These are phyloP conservation scores for Harpalus rufipes DNA, from an alignment of 2,888 invertebrate genomes.

Conservation along the genomic window DNA sequence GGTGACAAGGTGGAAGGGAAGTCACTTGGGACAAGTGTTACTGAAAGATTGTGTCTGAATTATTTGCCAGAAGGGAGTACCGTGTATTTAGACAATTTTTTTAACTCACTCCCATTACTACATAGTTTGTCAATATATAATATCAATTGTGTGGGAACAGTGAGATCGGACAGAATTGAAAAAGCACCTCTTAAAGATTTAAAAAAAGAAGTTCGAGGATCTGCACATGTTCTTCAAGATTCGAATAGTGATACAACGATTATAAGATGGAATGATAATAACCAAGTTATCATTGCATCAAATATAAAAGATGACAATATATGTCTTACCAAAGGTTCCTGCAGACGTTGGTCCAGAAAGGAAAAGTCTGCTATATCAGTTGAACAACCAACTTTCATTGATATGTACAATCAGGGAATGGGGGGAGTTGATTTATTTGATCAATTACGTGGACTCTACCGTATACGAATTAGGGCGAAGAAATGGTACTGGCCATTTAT, in stretches of 20 bases:
- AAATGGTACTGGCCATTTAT: too few species aligned
- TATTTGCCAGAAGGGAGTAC: conserved; percentile 62
- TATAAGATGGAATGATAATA: conserved; percentile 68
- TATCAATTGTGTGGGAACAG: conserved; percentile 22
- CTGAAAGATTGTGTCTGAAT: conserved; percentile 65
- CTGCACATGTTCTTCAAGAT: conserved; percentile 45
- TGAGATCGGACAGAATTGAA: too few species aligned
- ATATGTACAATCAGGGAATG: too few species aligned
- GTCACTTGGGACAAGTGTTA: conserved; percentile 63
- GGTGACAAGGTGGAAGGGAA: conserved; percentile 63
- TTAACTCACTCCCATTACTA: conserved; percentile 66
- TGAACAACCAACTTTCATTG: too few species aligned
- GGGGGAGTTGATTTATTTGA: too few species aligned
- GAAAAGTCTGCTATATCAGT: too few species aligned
- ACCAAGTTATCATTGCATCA: conserved; percentile 66
- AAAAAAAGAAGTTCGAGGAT: conserved; percentile 57
- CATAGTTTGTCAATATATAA: neutral
- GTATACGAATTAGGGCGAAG: too few species aligned
- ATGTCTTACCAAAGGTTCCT: too few species aligned
- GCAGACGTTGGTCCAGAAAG: too few species aligned
- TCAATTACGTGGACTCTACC: too few species aligned
- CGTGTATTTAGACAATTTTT: conserved; percentile 68
- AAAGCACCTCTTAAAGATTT: conserved; percentile 61
- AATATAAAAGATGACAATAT: conserved; percentile 42
- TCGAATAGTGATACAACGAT: conserved; percentile 20